Percentiles rank a stretch among this genome's conserved stretches.
Conservation (phyloP, 1,140 invertebrate genomes). For the Drosophila biarmipes region DNA sequence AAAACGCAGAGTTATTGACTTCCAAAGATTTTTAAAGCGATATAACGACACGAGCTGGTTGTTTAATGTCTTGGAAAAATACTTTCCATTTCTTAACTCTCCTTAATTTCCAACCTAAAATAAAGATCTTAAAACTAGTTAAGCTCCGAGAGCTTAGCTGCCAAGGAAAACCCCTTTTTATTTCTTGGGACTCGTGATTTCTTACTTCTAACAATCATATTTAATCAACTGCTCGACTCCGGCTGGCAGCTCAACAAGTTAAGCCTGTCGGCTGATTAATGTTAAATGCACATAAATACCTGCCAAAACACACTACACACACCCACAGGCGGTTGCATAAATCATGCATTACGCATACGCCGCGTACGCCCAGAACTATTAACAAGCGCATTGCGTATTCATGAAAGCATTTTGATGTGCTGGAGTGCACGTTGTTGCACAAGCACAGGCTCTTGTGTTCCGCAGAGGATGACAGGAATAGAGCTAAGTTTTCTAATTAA, state of each 20-base stretch:
- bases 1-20: no score
- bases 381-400: conserved; percentile 72
- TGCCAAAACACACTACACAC: background rate
- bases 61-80: no score
- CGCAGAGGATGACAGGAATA: conserved; percentile 1
- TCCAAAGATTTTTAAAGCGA: no score
- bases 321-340: conserved; percentile 6
- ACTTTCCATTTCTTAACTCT: no score
- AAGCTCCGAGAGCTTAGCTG: no score
- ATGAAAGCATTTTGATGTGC: conserved; percentile 55
- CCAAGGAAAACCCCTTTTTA: no score
- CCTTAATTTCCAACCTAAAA: no score
- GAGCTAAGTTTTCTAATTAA: conserved; percentile 77
- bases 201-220: background rate
- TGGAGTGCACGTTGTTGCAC: conserved; percentile 46
- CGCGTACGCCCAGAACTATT: conserved; percentile 66
- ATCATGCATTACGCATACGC: conserved; percentile 67
- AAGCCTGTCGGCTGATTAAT: conserved; percentile 24
- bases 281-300: conserved; percentile 10
- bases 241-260: conserved; percentile 32
- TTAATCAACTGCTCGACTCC: conserved; percentile 6
- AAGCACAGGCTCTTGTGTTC: background rate
- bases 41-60: no score
- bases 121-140: no score
- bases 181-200: background rate